Percentiles rank a stretch among this genome's conserved stretches.
Conservation (phyloP, 2,113 vertebrate genomes). For the Nerophis lumbriciformis region DNA sequence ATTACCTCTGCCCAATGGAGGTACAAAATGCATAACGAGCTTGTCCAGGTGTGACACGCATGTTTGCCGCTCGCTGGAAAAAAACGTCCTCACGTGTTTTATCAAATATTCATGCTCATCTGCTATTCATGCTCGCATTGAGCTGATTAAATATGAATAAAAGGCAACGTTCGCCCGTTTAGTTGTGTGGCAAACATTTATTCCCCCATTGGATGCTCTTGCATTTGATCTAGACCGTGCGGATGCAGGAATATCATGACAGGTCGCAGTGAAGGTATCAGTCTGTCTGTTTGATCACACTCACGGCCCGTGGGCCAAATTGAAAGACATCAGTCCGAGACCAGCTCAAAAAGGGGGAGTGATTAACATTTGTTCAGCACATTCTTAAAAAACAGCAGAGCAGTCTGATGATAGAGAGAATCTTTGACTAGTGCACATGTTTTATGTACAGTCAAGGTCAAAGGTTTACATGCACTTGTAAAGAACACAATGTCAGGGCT, state of each 20-base stretch:
- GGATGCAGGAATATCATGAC: slow-evolving; percentile 9
- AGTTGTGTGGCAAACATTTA: slow-evolving; percentile 19
- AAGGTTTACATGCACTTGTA: no score
- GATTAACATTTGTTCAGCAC: no score
- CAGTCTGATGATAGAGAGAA: no score
- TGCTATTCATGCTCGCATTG: slow-evolving; percentile 28
- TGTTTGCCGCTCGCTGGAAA: slow-evolving; percentile 7
- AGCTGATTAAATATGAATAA: slow-evolving; percentile 40
- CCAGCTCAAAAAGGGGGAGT: no score
- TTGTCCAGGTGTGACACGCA: slow-evolving; percentile 20
- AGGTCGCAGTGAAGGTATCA: neutral
- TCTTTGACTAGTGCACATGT: no score
- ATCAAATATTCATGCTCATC: slow-evolving; percentile 47
- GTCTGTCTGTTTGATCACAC: neutral
- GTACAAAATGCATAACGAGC: slow-evolving; percentile 22
- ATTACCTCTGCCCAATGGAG: slow-evolving; percentile 16
- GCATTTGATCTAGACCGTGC: slow-evolving; percentile 11
- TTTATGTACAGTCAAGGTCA: no score
- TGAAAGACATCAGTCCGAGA: no score
- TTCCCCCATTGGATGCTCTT: slow-evolving; percentile 13
- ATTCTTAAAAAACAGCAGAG: no score
- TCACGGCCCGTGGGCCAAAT: no score
- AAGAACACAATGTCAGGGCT: no score
- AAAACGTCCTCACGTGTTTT: slow-evolving; percentile 10
- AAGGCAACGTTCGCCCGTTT: slow-evolving; percentile 10